Conservation (phyloP, 2,888 invertebrate genomes). For the Agrotis puta region DNA sequence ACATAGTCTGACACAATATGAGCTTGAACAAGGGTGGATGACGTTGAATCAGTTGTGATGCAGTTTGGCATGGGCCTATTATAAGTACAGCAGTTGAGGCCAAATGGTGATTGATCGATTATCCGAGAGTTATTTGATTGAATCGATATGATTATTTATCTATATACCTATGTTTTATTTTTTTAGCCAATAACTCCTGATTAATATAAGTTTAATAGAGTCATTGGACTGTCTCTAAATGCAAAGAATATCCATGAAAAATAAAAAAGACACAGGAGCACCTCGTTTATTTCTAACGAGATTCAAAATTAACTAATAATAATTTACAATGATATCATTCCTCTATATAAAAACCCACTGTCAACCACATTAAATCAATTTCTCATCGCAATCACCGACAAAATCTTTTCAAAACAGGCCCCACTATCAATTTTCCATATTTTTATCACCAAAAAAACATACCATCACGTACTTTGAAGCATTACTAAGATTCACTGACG, state of each 20-base stretch:
- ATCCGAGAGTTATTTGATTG: neutral
- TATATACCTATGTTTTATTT: too few species aligned
- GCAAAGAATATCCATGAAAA: neutral
- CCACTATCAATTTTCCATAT: slow-evolving; percentile 82
- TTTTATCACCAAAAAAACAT: slow-evolving; percentile 80
- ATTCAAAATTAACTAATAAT: slow-evolving; percentile 37
- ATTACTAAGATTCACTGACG: slow-evolving; percentile 79
- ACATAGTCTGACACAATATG: neutral
- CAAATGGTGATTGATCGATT: neutral
- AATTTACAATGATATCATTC: slow-evolving; percentile 48
- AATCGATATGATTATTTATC: neutral
- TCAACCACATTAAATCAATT: slow-evolving; percentile 73
- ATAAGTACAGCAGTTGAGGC: neutral
- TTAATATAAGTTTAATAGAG: too few species aligned
- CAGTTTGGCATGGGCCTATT: neutral
- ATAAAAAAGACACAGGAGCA: too few species aligned
- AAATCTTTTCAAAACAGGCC: slow-evolving; percentile 67
- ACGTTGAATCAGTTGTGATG: too few species aligned
- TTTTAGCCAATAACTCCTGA: too few species aligned
- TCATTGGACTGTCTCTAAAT: neutral
- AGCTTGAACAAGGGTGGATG: neutral
- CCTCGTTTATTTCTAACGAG: slow-evolving; percentile 3
- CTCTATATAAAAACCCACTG: slow-evolving; percentile 37
- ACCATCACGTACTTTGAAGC: slow-evolving; percentile 81
- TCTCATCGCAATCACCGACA: slow-evolving; percentile 71